Conservation (phyloP, 2,888 invertebrate species). For the Eupeodes latifasciatus region DNA sequence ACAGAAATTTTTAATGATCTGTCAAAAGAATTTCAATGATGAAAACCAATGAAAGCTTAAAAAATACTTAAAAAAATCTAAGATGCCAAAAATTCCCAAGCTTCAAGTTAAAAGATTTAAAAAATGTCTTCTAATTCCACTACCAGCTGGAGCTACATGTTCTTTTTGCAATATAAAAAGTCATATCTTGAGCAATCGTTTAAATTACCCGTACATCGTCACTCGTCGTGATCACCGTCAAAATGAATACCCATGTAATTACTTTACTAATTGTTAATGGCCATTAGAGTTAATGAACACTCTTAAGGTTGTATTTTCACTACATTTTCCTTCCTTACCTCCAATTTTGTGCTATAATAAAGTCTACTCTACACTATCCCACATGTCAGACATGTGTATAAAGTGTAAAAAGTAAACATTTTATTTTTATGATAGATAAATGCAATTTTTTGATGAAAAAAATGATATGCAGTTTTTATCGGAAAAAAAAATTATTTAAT, state of each 20-base stretch:
- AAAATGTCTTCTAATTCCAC: background rate
- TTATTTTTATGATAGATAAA: conserved; percentile 2
- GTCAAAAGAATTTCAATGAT: too few relatives aligned
- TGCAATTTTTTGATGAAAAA: conserved; percentile 2
- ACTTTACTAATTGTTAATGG: conserved; percentile 68
- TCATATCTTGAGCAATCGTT: background rate
- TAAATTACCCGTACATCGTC: too few relatives aligned
- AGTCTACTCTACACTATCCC: background rate
- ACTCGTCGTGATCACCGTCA: too few relatives aligned
- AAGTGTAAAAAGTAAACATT: background rate
- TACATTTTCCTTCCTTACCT: background rate
- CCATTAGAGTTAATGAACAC: conserved; percentile 62
- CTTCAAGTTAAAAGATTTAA: background rate
- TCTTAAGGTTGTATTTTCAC: conserved; percentile 31
- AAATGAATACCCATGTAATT: conserved; percentile 8
- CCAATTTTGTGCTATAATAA: background rate
- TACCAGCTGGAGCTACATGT: background rate
- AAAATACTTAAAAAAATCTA: too few relatives aligned
- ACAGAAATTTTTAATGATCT: too few relatives aligned
- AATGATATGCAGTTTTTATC: conserved; percentile 63
- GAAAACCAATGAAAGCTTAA: too few relatives aligned
- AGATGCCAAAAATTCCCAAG: too few relatives aligned
- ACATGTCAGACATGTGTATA: background rate
- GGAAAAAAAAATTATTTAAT: conserved; percentile 59
- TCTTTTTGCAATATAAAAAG: background rate